Evolutionary conservation across 2,113 vertebrate genomes (phyloP), one percentile per base, ranked within the genome.

Genomic region (Brachypteracias leptosomus): DNA sequence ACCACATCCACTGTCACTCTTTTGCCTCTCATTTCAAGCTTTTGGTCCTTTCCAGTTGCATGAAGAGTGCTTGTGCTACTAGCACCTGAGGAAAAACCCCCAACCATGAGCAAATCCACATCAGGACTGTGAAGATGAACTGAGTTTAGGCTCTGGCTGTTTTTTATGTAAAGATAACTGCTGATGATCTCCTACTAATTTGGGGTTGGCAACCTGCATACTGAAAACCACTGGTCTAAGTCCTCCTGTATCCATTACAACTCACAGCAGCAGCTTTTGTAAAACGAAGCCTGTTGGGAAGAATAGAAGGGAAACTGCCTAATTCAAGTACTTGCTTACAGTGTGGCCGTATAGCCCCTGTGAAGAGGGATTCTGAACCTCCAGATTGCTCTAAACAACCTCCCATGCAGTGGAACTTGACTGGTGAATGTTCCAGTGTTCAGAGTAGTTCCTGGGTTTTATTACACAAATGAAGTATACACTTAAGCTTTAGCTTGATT

Each of bases 401-500:
- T 78, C 67, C 74, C 93, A 65, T 71, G 91, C 19, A 20, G 81
- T 95, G 59, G 90, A 91, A 92, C 80, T 91, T 93, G 93, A 93
- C 84, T 95, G 94, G 85, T 86, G 96, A 95, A 96, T 93, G 89
- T 95, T 91, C 73, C 91, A 91, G 73, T 97, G 93, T 96, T 95
- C 90, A 94, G 70, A 88, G 52, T 92, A 88, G 92, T 81, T 92
- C 70, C 89, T 93, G 70, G 22, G 76, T 77, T 96, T 95, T 96
- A 85, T 70, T 83, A 91, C 70, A 90, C 52, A 93, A 91, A 93
- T 22, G 6, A 96, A 96, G 55, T 92, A 38, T 55, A 93, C 59
- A 92, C 86, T 94, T 95, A 78, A 97, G 67, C 95, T 92, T 91
- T 96, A 83, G 82, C 90, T 96, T 97, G 91, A 68, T 96, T 96